These are phyloP conservation scores for Aphaenogaster rudis DNA, from an alignment of 1,140 invertebrate species.

Conservation along the genomic window DNA sequence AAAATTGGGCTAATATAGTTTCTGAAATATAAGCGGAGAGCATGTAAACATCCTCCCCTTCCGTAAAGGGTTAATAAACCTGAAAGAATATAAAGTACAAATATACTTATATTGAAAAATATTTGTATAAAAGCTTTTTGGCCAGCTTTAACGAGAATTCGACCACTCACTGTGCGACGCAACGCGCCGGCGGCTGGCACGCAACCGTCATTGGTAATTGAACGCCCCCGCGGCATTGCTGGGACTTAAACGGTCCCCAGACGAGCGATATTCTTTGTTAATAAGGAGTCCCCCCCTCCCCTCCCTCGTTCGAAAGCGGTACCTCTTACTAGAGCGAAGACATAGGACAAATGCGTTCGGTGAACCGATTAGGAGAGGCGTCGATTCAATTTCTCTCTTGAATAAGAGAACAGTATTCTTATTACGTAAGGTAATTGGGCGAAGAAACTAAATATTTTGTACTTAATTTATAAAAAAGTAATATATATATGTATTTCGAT, in stretches of 20 bases:
- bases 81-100: too few relatives aligned
- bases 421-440: not conserved
- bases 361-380: not conserved
- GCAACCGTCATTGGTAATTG: constrained; percentile 57
- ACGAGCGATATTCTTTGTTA: constrained; percentile 46
- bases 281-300: not conserved
- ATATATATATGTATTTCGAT: too few relatives aligned
- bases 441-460: too few relatives aligned
- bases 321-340: not conserved
- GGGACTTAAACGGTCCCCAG: constrained; percentile 47
- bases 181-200: not conserved
- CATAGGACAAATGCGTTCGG: not conserved
- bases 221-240: constrained; percentile 56
- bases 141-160: too few relatives aligned
- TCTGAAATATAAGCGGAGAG: too few relatives aligned
- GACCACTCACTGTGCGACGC: not conserved
- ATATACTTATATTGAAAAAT: too few relatives aligned
- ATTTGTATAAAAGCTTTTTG: too few relatives aligned
- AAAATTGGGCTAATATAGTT: too few relatives aligned
- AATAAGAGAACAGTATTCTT: not conserved
- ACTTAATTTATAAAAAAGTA: too few relatives aligned
- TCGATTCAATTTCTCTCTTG: not conserved
- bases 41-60: too few relatives aligned
- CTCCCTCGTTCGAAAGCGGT: not conserved
- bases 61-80: too few relatives aligned